Conservation (phyloP, 1,140 invertebrate genomes). For the Drosophila azteca region DNA sequence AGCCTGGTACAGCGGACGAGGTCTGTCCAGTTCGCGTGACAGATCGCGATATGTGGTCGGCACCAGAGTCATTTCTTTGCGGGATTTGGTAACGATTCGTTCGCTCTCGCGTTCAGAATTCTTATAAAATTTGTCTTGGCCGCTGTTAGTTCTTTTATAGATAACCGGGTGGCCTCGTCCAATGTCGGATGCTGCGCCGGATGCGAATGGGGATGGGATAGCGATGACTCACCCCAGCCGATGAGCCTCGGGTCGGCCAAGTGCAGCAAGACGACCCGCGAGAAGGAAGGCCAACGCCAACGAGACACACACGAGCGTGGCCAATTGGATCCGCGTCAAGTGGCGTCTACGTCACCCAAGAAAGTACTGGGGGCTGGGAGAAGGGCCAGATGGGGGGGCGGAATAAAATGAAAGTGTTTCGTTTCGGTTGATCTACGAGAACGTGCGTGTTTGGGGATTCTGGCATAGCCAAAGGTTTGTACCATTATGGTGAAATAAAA, state of each 20-base stretch:
- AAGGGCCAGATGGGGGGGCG: background rate
- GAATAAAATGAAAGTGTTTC: constrained; percentile 13
- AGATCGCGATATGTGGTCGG: constrained; percentile 75
- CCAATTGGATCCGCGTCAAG: constrained; percentile 51
- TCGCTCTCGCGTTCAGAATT: constrained; percentile 45
- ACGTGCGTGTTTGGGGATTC: no score
- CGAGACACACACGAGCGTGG: constrained; percentile 21
- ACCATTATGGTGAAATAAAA: constrained; percentile 8
- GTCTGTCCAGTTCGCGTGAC: constrained; percentile 70
- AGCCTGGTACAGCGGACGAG: constrained; percentile 60
- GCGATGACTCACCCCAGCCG: constrained; percentile 64
- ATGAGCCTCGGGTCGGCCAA: constrained; percentile 54
- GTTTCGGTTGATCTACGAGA: background rate
- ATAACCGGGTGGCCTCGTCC: constrained; percentile 46
- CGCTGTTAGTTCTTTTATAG: constrained; percentile 67
- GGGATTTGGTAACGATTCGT: constrained; percentile 37
- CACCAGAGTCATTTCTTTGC: constrained; percentile 67
- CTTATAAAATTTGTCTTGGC: constrained; percentile 64
- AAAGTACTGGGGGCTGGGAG: constrained; percentile 4
- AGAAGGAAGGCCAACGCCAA: constrained; percentile 52
- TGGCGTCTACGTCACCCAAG: constrained; percentile 36
- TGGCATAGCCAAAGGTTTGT: no score
- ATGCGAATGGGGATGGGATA: constrained; percentile 50
- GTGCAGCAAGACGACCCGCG: constrained; percentile 53
- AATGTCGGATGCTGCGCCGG: constrained; percentile 35